Evolutionary conservation across 2,888 invertebrate species (phyloP).

Genomic region (Cecidostiba fungosa): DNA sequence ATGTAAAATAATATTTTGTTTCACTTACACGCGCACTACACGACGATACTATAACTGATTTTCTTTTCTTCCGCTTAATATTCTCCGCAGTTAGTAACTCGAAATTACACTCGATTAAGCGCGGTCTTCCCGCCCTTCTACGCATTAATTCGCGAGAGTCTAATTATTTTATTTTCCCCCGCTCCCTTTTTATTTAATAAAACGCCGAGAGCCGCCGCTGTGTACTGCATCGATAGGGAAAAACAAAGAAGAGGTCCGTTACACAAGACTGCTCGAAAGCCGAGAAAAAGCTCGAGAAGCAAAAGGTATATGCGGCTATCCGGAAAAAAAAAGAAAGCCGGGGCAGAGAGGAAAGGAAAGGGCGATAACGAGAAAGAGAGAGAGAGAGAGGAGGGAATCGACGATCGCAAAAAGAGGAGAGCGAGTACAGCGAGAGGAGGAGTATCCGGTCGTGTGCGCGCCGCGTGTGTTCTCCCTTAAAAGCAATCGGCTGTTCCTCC

Average conservation of each 20-base stretch:
- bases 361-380: constrained; percentile 56
- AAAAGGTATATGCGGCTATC: constrained; percentile 31
- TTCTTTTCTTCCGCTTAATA: background rate
- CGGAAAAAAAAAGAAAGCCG: constrained; percentile 60
- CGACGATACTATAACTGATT: background rate
- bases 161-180: constrained; percentile 58
- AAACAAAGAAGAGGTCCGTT: constrained; percentile 34
- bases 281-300: constrained; percentile 30
- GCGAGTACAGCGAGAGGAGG: constrained; percentile 55
- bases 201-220: constrained; percentile 14
- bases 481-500: constrained; percentile 77
- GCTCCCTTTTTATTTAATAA: constrained; percentile 56
- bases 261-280: constrained; percentile 4
- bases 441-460: constrained; percentile 57
- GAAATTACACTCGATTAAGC: constrained; percentile 10
- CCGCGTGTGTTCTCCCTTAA: constrained; percentile 71
- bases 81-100: background rate
- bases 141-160: constrained; percentile 50
- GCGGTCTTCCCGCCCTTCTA: background rate
- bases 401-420: constrained; percentile 39
- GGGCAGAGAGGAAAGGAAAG: constrained; percentile 52
- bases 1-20: background rate
- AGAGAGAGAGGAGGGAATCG: constrained; percentile 50
- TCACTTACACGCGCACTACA: background rate
- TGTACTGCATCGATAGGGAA: constrained; percentile 35